phyloP scores from a whole-genome alignment of 2,888 invertebrate species.

The Apamea monoglypha region DNA sequence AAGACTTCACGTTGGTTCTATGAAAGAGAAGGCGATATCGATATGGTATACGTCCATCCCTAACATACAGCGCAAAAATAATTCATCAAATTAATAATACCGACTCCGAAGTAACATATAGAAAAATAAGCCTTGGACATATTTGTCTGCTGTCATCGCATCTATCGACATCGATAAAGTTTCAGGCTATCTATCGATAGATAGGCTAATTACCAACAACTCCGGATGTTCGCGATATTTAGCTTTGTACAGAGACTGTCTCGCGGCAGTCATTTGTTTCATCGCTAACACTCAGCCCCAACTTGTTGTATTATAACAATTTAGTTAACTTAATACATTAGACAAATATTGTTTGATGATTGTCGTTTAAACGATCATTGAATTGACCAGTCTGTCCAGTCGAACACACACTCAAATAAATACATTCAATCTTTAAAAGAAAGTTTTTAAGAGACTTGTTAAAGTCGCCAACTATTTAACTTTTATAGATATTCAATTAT shows the following conservation, averaged over 20 bases:
- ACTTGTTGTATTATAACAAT: conserved; percentile 62
- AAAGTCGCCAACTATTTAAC: conserved; percentile 52
- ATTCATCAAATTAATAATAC: conserved; percentile 19
- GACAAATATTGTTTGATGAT: conserved; percentile 64
- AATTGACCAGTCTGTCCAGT: conserved; percentile 55
- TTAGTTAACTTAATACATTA: conserved; percentile 66
- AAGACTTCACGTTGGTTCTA: neutral
- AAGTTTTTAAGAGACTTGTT: conserved; percentile 55
- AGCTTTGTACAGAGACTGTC: conserved; percentile 54
- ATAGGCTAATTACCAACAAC: conserved; percentile 48
- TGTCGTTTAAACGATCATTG: conserved; percentile 58
- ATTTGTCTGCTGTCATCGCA: conserved; percentile 16
- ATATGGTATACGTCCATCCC: conserved; percentile 26
- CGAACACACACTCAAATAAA: conserved; percentile 26
- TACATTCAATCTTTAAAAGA: conserved; percentile 28
- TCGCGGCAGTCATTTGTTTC: conserved; percentile 46
- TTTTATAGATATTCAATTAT: conserved; percentile 61
- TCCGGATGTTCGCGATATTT: conserved; percentile 51
- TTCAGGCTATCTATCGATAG: conserved; percentile 50
- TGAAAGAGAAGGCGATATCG: conserved; percentile 38
- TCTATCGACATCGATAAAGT: conserved; percentile 62
- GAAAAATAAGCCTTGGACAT: conserved; percentile 10
- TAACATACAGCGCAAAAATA: neutral
- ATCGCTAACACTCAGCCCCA: conserved; percentile 59
- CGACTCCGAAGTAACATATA: conserved; percentile 9